phyloP scores from a whole-genome alignment of 2,113 vertebrate genomes.

The Myrmophylax atrothorax region DNA sequence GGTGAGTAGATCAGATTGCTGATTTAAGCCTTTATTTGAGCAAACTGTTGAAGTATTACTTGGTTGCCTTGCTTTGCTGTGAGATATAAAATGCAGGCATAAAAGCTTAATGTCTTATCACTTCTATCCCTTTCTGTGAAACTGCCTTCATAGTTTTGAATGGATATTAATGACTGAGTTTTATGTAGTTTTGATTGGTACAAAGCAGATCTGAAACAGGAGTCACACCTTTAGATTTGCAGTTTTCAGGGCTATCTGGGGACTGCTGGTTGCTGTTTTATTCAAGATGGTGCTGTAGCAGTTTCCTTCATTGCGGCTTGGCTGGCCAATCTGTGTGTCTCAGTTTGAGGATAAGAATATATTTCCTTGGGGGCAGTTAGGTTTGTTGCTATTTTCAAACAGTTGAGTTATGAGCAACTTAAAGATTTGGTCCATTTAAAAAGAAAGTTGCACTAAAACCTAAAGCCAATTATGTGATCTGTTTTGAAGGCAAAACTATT shows the following conservation, averaged over 20 bases:
- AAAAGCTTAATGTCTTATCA: slow-evolving; percentile 43
- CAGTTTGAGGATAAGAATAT: slow-evolving; percentile 26
- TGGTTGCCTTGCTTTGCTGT: slow-evolving; percentile 8
- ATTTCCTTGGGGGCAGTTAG: slow-evolving; percentile 42
- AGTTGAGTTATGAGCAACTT: slow-evolving; percentile 49
- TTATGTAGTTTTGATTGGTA: slow-evolving; percentile 24
- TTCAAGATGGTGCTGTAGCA: slow-evolving; percentile 37
- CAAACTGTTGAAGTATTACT: background rate
- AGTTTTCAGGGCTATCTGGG: background rate
- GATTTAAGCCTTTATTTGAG: background rate
- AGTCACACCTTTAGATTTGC: slow-evolving; percentile 37
- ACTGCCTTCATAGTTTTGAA: slow-evolving; percentile 26
- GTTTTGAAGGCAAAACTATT: slow-evolving; percentile 53
- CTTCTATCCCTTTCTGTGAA: background rate
- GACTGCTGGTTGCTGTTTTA: background rate
- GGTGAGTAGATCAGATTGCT: slow-evolving; percentile 66
- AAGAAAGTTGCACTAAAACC: slow-evolving; percentile 63
- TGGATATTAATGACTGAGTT: slow-evolving; percentile 4
- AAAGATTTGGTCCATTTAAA: slow-evolving; percentile 63
- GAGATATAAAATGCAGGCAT: slow-evolving; percentile 2
- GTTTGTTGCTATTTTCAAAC: slow-evolving; percentile 50
- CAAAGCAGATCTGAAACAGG: slow-evolving; percentile 21
- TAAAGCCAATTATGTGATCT: slow-evolving; percentile 53
- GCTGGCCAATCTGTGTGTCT: background rate
- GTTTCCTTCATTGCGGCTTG: slow-evolving; percentile 7